Evolutionary conservation across 2,888 invertebrate genomes (phyloP), one percentile per base, ranked within the genome.

Genomic region (Cordilura impudica): DNA sequence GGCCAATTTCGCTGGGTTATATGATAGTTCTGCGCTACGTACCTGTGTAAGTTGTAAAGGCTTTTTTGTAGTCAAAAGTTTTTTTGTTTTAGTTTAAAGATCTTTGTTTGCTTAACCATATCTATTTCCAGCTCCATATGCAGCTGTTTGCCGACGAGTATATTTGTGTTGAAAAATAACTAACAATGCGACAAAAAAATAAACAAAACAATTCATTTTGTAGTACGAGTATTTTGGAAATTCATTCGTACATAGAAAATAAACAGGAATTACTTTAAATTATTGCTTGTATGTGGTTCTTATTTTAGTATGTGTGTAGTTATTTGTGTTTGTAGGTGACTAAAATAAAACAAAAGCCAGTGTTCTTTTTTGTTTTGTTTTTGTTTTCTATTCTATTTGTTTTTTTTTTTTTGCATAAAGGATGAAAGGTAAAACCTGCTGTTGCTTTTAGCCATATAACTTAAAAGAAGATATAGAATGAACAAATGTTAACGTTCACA

Each of bases 201-300:
- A 18, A 18, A 12, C 8, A 21, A 35, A 6, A 19, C 6, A 18
- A 54, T 67, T 66, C 56, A n/a, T 7, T 23, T 54, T 29, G 10
- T 31, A 4, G 35, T 39, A 39, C 39, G 12, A 70, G 31, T 14
- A 61, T 10, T 53, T 71, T 29, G 8, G 45, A 51, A 45, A 53
- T 16, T 49, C 60, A 54, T 10, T 35, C 43, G 23, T 45, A 5
- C 35, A 39, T 39, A 31, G 35, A 61, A 61, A 49, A 67, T 67
- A 74, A 75, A 75, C 53, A 69, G 61, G 54, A 69, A 69, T 69
- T 69, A 63, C 39, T 39, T 69, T 21, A 51, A 58, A 39, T 39
- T 43, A 58, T 58, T 58, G 58, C 43, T 35, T 58, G 35, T 35
- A n/a, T 39, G 35, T n/a, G 35, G 35, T 39, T 39, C n/a, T n/a